These are phyloP conservation scores for Neodontobutis hainanensis DNA, from an alignment of 2,113 vertebrate species.

Conservation along the genomic window DNA sequence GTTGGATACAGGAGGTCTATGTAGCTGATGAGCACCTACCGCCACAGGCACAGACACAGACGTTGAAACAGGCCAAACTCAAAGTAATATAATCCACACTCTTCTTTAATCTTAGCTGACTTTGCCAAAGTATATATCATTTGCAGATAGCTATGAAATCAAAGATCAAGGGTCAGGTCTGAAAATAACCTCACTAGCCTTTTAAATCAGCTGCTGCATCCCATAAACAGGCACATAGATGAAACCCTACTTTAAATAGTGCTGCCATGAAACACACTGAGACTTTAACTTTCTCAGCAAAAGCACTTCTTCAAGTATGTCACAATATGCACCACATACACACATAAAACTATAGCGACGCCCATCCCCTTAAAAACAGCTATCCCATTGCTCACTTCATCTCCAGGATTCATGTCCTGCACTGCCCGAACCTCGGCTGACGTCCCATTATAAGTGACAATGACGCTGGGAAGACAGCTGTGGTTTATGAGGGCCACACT, in stretches of 20 bases:
- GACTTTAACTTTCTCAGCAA: too few relatives aligned
- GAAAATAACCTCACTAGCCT: conserved; percentile 14
- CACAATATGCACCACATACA: not conserved
- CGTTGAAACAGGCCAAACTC: not conserved
- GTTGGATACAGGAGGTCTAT: conserved; percentile 95
- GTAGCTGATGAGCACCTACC: conserved; percentile 91
- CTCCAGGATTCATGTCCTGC: conserved; percentile 85
- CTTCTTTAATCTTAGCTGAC: not conserved
- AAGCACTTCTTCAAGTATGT: too few relatives aligned
- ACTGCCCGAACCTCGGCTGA: conserved; percentile 90
- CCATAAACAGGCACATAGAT: not conserved
- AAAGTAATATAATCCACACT: not conserved
- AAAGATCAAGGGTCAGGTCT: conserved; percentile 6
- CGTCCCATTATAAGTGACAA: conserved; percentile 90
- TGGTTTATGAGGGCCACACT: conserved; percentile 96
- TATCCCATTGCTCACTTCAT: conserved; percentile 85
- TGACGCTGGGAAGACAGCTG: conserved; percentile 93
- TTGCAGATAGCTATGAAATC: not conserved
- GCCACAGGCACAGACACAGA: conserved; percentile 12
- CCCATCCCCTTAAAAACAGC: conserved; percentile 35
- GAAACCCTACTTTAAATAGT: not conserved
- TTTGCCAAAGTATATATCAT: not conserved
- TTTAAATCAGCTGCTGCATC: conserved; percentile 20
- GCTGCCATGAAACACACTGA: not conserved
- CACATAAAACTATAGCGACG: not conserved